Base-by-base conservation (phyloP, 1,140 invertebrate species). In the Procambarus virginalis region DNA sequence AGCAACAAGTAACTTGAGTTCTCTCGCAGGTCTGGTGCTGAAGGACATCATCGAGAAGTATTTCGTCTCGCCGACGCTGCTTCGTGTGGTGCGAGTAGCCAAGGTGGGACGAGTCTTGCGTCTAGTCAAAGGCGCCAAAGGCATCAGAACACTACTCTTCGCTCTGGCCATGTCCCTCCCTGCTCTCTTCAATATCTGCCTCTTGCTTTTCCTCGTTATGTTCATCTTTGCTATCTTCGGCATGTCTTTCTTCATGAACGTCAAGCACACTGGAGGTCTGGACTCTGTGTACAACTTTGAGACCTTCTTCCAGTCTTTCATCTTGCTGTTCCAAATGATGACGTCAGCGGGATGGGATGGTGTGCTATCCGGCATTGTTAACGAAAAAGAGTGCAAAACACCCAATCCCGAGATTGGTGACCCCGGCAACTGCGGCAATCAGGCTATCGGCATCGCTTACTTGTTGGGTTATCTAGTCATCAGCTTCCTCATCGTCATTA, bases 201-300 rank as follows among this genome's bases (percentile, higher is more conserved):
- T 99, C 93, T 95, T 99, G 93, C 96, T 99, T 92, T 99, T 99
- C 94, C 95, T 99, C 92, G 98, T 99, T 92, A 99, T 99, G 97
- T 99, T 99, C 95, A 99, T 99, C 94, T 99, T 99, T 94, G 98
- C 98, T 92, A 99, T 99, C 93, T 99, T 99, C 94, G 98, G 99
- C 90, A 99, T 99, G 98, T 99, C 98, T 77, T 99, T 99, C 95
- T 99, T 99, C 95, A 99, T 98, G 98, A 97, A 98, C 94, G 98
- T 99, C 84, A 98, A 98, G 94, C 97, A 97, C 93, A 92, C 93
- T 9, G 97, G 97, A 92, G 98, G 98, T 77, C 95, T 99, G 88
- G 98, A 99, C 93, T 98, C 99, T 94, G 97, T 98, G 81, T 99
- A 99, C 95, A 99, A 99, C 94, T 99, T 99, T 94, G 97, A 98